Evolutionary conservation across 2,797 vertebrate species (phyloP), one percentile per base, ranked within the genome.

Genomic region (Leptatherina wallacei): DNA sequence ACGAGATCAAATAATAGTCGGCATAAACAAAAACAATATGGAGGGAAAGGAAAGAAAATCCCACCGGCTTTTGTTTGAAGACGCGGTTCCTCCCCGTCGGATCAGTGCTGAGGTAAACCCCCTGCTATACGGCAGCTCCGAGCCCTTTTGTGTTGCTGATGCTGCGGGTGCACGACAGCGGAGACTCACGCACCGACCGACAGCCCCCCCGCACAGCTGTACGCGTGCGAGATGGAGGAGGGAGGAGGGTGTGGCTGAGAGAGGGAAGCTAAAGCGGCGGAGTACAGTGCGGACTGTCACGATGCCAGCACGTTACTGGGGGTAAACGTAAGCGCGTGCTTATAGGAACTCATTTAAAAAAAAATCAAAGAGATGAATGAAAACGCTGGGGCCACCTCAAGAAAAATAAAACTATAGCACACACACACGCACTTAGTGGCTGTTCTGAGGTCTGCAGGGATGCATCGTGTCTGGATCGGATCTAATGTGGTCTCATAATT

Each of bases 121-220:
- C 73, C 71, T 56, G 85, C 75, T 86, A 73, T 86, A 73, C 79
- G 73, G 74, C 77, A 18, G 72, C 80, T 81, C 72, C 78, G 70
- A 84, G 10, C 80, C 85, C 93, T 92, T 95, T 93, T 95, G 93
- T 93, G 93, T 84, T 94, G 93, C 94, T 94, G 94, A 94, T 94
- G 94, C 92, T 95, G 95, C 92, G 92, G 85, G 93, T 92, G 89
- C 90, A 75, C 88, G 92, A 88, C 85, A 76, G 83, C 10, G 75
- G 85, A 83, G 80, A 91, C 89, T 87, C 85, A 94, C 92, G 91
- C 93, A 78, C 85, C 8, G 71, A 54, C 75, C 24, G 77, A 36
- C 82, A 44, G 81, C 35, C 86, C 81, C 35, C 86, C 81, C 71
- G 86, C 91, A 92, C 93, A 91, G 90, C 91, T 94, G 94, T 92